Conservation (phyloP, 2,113 vertebrate genomes). For the Climacteris rufus region DNA sequence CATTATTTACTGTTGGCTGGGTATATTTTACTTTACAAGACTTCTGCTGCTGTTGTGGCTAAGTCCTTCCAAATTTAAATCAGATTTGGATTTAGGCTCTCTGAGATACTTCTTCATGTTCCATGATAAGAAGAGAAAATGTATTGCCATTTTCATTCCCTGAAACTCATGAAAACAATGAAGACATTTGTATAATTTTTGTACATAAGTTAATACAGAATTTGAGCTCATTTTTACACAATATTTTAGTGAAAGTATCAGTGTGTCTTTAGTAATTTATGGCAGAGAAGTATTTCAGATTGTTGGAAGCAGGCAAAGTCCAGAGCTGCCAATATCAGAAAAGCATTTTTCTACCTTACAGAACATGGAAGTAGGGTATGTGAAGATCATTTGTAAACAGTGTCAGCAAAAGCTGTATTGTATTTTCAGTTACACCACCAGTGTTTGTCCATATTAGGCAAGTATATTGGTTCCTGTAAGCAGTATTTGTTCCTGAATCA, state of each 20-base stretch:
- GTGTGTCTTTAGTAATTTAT: not conserved
- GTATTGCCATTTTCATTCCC: not conserved
- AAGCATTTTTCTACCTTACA: not conserved
- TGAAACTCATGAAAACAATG: not conserved
- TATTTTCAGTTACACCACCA: not conserved
- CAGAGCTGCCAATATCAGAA: not conserved
- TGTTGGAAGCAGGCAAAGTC: not conserved
- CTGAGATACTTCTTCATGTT: not conserved
- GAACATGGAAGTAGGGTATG: not conserved
- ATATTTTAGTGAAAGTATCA: not conserved
- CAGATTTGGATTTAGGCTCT: not conserved
- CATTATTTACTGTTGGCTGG: not conserved
- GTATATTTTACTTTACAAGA: not conserved
- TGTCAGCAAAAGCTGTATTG: not conserved
- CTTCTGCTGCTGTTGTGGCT: not conserved
- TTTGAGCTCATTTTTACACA: not conserved
- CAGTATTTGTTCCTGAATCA: not conserved
- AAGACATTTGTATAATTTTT: not conserved
- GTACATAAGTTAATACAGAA: not conserved
- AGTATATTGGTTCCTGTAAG: not conserved
- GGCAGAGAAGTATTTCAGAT: not conserved
- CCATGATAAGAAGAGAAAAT: not conserved
- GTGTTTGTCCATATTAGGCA: not conserved
- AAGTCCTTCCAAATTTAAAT: slow-evolving; percentile 18
- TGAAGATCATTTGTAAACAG: not conserved